Evolutionary conservation across 2,888 invertebrate genomes (phyloP).

Genomic region (Torymus aiolomorphi): DNA sequence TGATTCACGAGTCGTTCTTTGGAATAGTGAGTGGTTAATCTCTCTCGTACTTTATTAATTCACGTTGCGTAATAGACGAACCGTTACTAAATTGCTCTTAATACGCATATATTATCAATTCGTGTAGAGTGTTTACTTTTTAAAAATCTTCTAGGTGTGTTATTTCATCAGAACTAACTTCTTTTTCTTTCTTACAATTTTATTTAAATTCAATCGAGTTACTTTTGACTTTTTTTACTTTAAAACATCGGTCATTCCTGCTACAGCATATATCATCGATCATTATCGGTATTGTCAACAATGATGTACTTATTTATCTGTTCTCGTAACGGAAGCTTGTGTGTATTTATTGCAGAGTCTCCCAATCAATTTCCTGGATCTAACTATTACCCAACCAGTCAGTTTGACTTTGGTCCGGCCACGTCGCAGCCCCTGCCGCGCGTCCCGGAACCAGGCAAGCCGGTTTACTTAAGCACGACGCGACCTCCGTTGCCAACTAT

Average conservation of each 20-base stretch:
- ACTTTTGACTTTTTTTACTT: slow-evolving; percentile 6
- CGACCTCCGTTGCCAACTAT: slow-evolving; percentile 68
- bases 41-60: slow-evolving; percentile 50
- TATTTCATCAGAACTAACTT: too few species aligned
- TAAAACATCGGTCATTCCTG: neutral
- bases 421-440: slow-evolving; percentile 68
- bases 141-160: too few species aligned
- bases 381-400: slow-evolving; percentile 71
- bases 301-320: neutral
- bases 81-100: too few species aligned
- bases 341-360: slow-evolving; percentile 51
- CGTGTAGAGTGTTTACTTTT: too few species aligned
- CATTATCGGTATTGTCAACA: neutral
- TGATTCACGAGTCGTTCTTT: slow-evolving; percentile 87
- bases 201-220: slow-evolving; percentile 42
- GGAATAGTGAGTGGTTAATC: slow-evolving; percentile 85
- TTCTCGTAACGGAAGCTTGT: neutral
- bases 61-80: too few species aligned
- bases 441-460: slow-evolving; percentile 70
- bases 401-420: slow-evolving; percentile 73
- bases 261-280: slow-evolving; percentile 19
- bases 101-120: too few species aligned
- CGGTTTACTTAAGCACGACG: slow-evolving; percentile 70
- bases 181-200: neutral
- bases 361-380: slow-evolving; percentile 73